Conservation (phyloP, 2,888 invertebrate species). For the Pandemis corylana region DNA sequence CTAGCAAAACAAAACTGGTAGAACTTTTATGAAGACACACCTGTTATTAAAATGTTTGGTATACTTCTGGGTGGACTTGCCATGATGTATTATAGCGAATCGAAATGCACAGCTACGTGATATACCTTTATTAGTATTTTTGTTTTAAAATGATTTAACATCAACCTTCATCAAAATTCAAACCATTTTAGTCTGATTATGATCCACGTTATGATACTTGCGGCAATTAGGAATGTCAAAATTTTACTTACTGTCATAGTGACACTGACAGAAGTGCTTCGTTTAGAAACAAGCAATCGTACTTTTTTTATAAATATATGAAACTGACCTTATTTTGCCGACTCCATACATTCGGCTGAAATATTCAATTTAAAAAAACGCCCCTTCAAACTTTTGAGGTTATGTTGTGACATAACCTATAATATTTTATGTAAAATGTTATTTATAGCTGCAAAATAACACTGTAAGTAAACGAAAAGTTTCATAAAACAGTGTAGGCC, state of each 20-base stretch:
- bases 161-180: background rate
- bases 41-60: slow-evolving; percentile 83
- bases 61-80: slow-evolving; percentile 57
- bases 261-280: background rate
- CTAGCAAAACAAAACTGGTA: background rate
- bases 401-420: slow-evolving; percentile 41
- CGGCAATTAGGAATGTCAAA: background rate
- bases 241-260: background rate
- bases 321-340: too few relatives aligned
- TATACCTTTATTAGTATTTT: background rate
- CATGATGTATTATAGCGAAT: slow-evolving; percentile 54
- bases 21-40: slow-evolving; percentile 53
- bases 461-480: slow-evolving; percentile 3
- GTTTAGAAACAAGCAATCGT: too few relatives aligned
- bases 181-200: too few relatives aligned
- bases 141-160: too few relatives aligned
- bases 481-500: slow-evolving; percentile 5
- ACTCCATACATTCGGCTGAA: too few relatives aligned
- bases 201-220: too few relatives aligned
- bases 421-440: slow-evolving; percentile 31
- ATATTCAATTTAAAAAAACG: slow-evolving; percentile 1
- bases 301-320: too few relatives aligned
- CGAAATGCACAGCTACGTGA: background rate
- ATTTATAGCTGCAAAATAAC: slow-evolving; percentile 11
- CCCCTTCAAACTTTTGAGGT: slow-evolving; percentile 22